Evolutionary conservation across 2,797 vertebrate genomes (phyloP), one percentile per base, ranked within the genome.

Genomic region (Brotogeris chrysoptera): DNA sequence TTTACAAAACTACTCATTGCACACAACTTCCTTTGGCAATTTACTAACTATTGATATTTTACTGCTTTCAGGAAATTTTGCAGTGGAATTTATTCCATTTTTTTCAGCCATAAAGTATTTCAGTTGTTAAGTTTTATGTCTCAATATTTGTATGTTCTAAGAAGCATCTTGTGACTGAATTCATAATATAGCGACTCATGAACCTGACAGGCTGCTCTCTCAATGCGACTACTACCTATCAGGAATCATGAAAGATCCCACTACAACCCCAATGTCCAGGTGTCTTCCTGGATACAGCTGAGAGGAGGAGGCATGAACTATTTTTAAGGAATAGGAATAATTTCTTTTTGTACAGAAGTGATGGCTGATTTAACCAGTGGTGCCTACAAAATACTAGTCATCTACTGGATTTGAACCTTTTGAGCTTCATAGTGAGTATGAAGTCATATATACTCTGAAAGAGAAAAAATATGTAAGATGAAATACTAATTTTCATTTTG

Each of bases 11-110:
- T 24, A 44, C 32, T 93, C 47, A 38, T n/a, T 76, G 73, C 80
- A 76, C 38, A 24, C 63, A 43, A 36, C 61, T 79, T 91, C 74
- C 63, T 94, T 86, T 82, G 83, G 59, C 70, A 82, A 50, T 81
- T 72, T 79, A 91, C 85, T 93, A 95, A 36, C 46, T 64, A 19
- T 68, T 80, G 47, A 77, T 57, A 65, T 7, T 88, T 77, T 46
- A 27, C 7, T 47, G 11, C 14, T 86, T 93, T 77, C 70, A 5
- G 7, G 43, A 86, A 59, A 39, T 73, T 76, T 92, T 93, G 36
- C 41, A 41, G n/a, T 70, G 16, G 43, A 70, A 79, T 70, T 34
- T 57, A 63, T 57, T 83, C 23, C 6, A 4, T 38, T 12, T 77
- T 77, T 89, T 82, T 78, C 41, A 65, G 46, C 5, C 17, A 50